Percentiles rank a stretch among this genome's conserved stretches.
Conservation (phyloP, 2,113 vertebrate genomes). For the Platycercus adscitus region DNA sequence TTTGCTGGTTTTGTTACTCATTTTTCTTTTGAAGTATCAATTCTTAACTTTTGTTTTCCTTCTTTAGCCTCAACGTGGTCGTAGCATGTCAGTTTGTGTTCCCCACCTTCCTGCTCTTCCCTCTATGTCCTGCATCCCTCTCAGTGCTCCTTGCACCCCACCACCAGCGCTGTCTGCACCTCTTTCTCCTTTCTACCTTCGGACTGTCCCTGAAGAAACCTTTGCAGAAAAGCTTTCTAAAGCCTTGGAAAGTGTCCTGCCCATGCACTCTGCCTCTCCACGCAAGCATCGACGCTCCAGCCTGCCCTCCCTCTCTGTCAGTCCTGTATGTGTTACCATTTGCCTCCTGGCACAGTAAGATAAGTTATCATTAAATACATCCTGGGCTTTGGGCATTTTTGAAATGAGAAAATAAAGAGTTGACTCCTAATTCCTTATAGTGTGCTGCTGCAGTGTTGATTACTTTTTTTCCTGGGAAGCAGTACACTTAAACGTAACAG, state of each 20-base stretch:
- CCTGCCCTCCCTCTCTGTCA: slow-evolving; percentile 94
- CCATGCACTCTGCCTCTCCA: slow-evolving; percentile 88
- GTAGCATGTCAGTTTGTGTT: slow-evolving; percentile 98
- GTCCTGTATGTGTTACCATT: slow-evolving; percentile 90
- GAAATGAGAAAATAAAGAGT: slow-evolving; percentile 18
- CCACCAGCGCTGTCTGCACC: slow-evolving; percentile 80
- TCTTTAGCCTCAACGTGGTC: slow-evolving; percentile 86
- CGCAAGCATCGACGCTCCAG: slow-evolving; percentile 90
- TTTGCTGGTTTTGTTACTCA: slow-evolving; percentile 44
- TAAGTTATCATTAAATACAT: slow-evolving; percentile 86
- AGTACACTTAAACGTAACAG: neutral
- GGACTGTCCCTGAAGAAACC: slow-evolving; percentile 88
- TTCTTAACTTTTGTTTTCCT: slow-evolving; percentile 78
- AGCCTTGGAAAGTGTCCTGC: slow-evolving; percentile 95
- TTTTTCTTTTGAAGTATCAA: slow-evolving; percentile 66
- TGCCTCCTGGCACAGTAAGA: slow-evolving; percentile 80
- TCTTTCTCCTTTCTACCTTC: slow-evolving; percentile 80
- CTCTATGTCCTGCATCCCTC: slow-evolving; percentile 80
- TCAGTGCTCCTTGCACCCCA: slow-evolving; percentile 87
- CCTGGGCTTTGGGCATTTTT: slow-evolving; percentile 66
- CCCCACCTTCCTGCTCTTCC: slow-evolving; percentile 86
- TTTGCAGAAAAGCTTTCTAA: slow-evolving; percentile 95
- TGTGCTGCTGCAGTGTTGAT: slow-evolving; percentile 14
- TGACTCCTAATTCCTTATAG: neutral
- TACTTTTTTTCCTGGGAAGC: neutral